Evolutionary conservation across 2,888 invertebrate species (phyloP), one percentile per base, ranked within the genome.

Genomic region (Piscicola geometra): DNA sequence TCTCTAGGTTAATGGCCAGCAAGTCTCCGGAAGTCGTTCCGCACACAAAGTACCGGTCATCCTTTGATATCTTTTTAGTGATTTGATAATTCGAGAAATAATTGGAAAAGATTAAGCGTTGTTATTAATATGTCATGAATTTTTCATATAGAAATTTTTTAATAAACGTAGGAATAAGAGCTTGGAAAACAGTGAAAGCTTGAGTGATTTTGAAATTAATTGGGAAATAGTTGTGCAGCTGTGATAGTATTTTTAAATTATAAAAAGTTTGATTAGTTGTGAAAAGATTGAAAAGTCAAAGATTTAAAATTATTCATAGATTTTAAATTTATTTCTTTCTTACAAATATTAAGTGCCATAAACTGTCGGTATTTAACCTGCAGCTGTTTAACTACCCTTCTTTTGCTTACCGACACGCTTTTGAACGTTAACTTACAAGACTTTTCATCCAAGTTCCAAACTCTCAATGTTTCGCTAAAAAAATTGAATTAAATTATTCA

Each of bases 11-110:
- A 41, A 86, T 81, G 41, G 80, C 82, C 36, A 90, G 84, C 18
- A 91, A 86, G 82, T 91, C 94, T 47, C 91, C 94, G 82, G 93
- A 91, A 18, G 89, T 87, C 21, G 94, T 95, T 5, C 95, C 95
- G 80, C 94, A 92, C 84, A 90, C 93, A 69, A 91, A 90, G 78
- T 88, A 89, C 68, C 90, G 88, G 83, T 94, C 94, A 56, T 89
- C 88, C 2, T 86, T 87, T 81, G 90, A 90, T 75, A 93, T 85
- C 87, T 86, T 33, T 1, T 33, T n/a, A n/a, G n/a, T n/a, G n/a
- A n/a, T n/a, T n/a, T n/a, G n/a, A n/a, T n/a, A n/a, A n/a, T n/a
- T n/a, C n/a, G n/a, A n/a, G n/a, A n/a, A n/a, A n/a, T n/a, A n/a
- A n/a, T n/a, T n/a, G n/a, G n/a, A n/a, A n/a, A n/a, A n/a, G n/a